Conservation (phyloP, 1,140 invertebrate genomes). For the Mactra quadrangularis region DNA sequence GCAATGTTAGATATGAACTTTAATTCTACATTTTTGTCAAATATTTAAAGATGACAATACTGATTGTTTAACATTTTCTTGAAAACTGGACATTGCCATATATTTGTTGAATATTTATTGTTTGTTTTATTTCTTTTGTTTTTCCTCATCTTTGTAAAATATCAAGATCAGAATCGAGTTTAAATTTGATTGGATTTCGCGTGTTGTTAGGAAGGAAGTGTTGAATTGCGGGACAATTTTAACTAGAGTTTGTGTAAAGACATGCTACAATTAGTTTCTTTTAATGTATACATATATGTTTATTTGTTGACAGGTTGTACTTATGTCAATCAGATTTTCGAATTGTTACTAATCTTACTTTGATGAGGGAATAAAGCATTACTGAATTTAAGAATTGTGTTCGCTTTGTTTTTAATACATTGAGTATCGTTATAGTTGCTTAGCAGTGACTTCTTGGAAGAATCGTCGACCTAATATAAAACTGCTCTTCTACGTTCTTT, state of each 20-base stretch:
- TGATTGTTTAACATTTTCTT: too few relatives aligned
- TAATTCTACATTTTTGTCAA: neutral
- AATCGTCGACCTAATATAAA: too few relatives aligned
- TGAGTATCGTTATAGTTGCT: too few relatives aligned
- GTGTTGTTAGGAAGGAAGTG: neutral
- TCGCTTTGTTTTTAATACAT: too few relatives aligned
- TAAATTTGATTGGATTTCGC: neutral
- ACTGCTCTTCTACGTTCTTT: too few relatives aligned
- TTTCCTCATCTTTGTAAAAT: slow-evolving; percentile 33
- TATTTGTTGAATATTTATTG: slow-evolving; percentile 25
- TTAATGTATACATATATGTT: neutral
- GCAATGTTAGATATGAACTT: neutral
- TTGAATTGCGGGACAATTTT: neutral
- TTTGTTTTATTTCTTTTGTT: slow-evolving; percentile 20
- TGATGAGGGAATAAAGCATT: slow-evolving; percentile 36
- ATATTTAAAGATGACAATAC: neutral
- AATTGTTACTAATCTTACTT: slow-evolving; percentile 8
- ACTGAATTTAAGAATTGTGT: neutral
- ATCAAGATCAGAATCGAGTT: neutral
- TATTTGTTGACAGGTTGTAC: neutral
- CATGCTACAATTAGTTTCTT: neutral
- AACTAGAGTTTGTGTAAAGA: neutral
- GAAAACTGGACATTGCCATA: neutral
- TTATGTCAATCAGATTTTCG: neutral
- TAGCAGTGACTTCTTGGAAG: too few relatives aligned